Evolutionary conservation across 92 coral and sea anemone species (phyloP), one percentile per base, ranked within the genome.

Genomic region (Palythoa heliodiscus): DNA sequence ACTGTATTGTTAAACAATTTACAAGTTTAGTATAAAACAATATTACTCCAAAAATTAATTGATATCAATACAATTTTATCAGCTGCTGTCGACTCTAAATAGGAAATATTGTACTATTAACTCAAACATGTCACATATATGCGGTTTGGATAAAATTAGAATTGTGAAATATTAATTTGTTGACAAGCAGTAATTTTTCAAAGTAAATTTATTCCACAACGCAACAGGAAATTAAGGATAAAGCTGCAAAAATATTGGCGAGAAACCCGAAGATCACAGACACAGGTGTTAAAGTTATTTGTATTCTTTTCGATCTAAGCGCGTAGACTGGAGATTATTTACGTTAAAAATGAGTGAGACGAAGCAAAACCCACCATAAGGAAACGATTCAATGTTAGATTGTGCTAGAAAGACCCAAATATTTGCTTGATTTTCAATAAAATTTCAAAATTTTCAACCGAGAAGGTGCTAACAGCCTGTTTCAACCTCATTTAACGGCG

Each of bases 131-230:
- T 60, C 23, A 63, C 23, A 43, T 3, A 43, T 3, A 25, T 24
- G 11, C 43, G 35, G 19, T 11, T 69, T n/a, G 5, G 19, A 69
- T 69, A 69, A 24, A 63, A 23, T 68, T 29, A 69, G 48, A 80
- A 66, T 12, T 80, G 73, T 66, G 55, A 9, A 67, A 63, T 40
- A 78, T 58, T 78, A 60, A 15, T 78, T 78, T 78, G 70, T 61
- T 78, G 83, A 58, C 57, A 61, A 77, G 11, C 8, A 8, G 38
- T 23, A 37, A 37, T 22, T 11, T 25, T 16, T 24, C 52, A 29
- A 76, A 10, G 13, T 7, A 55, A 16, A 29, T 4, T 5, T 61
- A n/a, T 7, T 40, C 1, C 0, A 68, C 38, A 43, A 13, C 0
- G 52, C 38, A 43, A 13, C 1, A 63, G 43, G n/a, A 22, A 19